Evolutionary conservation across 2,113 vertebrate genomes (phyloP).

Genomic region (Garra rufa): DNA sequence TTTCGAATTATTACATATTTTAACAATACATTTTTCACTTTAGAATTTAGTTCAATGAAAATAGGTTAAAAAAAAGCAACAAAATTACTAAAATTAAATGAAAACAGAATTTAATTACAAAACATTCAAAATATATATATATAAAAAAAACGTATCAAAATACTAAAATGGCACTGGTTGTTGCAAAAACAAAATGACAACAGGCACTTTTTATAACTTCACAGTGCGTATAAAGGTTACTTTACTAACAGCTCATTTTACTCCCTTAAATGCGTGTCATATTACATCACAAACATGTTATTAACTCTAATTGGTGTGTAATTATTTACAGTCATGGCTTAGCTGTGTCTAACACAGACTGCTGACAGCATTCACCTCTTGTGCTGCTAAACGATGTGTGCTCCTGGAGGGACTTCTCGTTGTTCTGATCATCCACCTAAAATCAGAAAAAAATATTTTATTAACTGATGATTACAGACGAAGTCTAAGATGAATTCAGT

Average conservation of each 20-base stretch:
- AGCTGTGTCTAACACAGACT: neutral
- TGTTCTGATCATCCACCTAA: slow-evolving; percentile 62
- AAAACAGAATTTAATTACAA: too few relatives aligned
- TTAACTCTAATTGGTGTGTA: neutral
- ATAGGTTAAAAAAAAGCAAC: too few relatives aligned
- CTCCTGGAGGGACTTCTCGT: slow-evolving; percentile 27
- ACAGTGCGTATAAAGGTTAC: neutral
- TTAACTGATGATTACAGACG: neutral
- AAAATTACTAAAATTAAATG: too few relatives aligned
- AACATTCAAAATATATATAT: too few relatives aligned
- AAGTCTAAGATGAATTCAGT: neutral
- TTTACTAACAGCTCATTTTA: neutral
- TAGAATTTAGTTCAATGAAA: too few relatives aligned
- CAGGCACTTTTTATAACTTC: neutral
- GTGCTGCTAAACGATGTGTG: slow-evolving; percentile 24
- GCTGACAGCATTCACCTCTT: slow-evolving; percentile 57
- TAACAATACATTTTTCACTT: too few relatives aligned
- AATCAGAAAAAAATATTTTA: neutral
- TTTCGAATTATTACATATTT: too few relatives aligned
- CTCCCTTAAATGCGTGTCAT: neutral
- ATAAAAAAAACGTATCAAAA: neutral
- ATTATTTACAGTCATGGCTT: neutral
- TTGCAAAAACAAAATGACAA: neutral
- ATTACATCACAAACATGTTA: neutral
- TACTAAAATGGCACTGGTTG: neutral